Evolutionary conservation across 2,888 invertebrate genomes (phyloP), one percentile per base, ranked within the genome.

Genomic region (Spilarctia lutea): DNA sequence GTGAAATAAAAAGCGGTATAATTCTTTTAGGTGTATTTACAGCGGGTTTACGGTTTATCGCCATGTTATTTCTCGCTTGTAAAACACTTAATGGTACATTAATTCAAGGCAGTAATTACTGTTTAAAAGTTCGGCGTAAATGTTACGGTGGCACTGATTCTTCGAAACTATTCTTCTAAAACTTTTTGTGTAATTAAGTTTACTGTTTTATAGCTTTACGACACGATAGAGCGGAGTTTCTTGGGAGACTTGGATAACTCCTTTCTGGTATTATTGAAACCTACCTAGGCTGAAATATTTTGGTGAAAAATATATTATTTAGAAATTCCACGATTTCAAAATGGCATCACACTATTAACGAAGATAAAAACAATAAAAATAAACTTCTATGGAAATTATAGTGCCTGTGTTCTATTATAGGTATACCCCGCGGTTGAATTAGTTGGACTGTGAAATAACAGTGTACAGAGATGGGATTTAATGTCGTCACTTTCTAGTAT

Each of bases 41-140:
- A 24, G n/a, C 33, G 56, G 6, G 60, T 63, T 63, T 30, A 63
- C 63, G 30, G 63, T 18, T 63, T 67, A 72, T 52, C 52, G 52
- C 56, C 52, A 30, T 66, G 45, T 65, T 48, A 69, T 69, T 68
- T n/a, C 65, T 20, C 42, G 45, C 42, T 60, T 42, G 65, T 74
- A 65, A 52, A 69, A 69, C 48, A 16, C 42, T 24, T 69, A 35
- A 65, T 39, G 73, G 68, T 65, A 56, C 65, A 56, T 74, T 74
- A 65, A 69, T 27, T 65, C 35, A 35, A 65, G 65, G 73, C 30
- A 56, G 56, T 69, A 33, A 69, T 70, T 74, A 70, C 39, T 52
- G 48, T 65, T 56, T 56, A 74, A 65, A 42, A 56, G 67, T 68
- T 68, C 20, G 11, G 45, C 30, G 45, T 45, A 20, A 68, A 68